These are phyloP conservation scores for Fistularia tabacaria DNA, from an alignment of 2,797 vertebrate species.

Conservation along the genomic window DNA sequence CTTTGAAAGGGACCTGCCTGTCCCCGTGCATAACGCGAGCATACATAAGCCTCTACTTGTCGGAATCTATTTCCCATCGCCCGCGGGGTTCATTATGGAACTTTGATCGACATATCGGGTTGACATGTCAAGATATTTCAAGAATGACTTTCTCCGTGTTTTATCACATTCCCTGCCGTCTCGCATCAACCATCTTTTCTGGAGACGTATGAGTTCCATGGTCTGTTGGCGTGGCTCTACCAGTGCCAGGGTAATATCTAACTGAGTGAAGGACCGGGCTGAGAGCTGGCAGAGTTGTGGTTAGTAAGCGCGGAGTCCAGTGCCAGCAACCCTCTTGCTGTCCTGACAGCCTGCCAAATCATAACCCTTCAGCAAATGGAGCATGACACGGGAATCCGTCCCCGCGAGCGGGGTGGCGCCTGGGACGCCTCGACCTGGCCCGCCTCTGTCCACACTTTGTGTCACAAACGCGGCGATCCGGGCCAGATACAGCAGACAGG, in stretches of 20 bases:
- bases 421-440: not conserved
- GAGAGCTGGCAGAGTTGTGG: conserved; percentile 30
- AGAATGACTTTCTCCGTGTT: conserved; percentile 3
- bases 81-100: too few relatives aligned
- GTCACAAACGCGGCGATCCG: too few relatives aligned
- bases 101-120: too few relatives aligned
- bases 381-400: conserved; percentile 38
- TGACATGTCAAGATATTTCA: too few relatives aligned
- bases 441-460: too few relatives aligned
- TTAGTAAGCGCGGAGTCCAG: conserved; percentile 16
- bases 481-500: too few relatives aligned
- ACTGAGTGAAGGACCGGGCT: conserved; percentile 18
- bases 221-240: conserved; percentile 26
- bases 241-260: conserved; percentile 32
- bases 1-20: too few relatives aligned
- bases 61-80: too few relatives aligned
- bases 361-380: conserved; percentile 47
- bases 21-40: too few relatives aligned
- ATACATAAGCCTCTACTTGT: too few relatives aligned
- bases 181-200: too few relatives aligned
- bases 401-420: conserved; percentile 34
- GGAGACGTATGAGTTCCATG: conserved; percentile 22
- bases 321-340: conserved; percentile 40
- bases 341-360: conserved; percentile 40
- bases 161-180: conserved; percentile 18